Base-by-base conservation (phyloP, 2,113 vertebrate genomes). In the Neogale vison region DNA sequence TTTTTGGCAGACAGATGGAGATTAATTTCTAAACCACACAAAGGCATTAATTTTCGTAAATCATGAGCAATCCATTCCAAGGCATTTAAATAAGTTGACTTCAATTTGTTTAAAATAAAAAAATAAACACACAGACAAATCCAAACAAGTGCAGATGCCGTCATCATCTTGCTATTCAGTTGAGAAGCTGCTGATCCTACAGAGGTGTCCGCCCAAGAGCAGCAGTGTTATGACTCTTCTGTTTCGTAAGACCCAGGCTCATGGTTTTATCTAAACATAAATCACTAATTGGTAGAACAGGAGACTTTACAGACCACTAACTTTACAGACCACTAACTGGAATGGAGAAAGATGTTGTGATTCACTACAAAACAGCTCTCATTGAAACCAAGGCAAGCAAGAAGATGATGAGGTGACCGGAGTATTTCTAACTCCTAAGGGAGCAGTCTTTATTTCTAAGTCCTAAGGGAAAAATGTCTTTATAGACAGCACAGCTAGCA, bases 1-100 rank as follows among this genome's bases (percentile, higher is more conserved):
- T 97, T 92, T 89, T 98, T 87, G 97, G 67, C n/a, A 95, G 84
- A 97, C 96, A 97, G 97, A 96, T 97, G 93, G 90, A 61, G 81
- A 97, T 96, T 96, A 84, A 93, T 96, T 96, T 97, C 74, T 67
- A 87, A 96, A 71, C 79, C 47, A 96, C 63, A 67, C 87, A 95
- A 95, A 97, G 39, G 79, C 88, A 97, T 84, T 88, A 72, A 69
- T 96, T 97, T 98, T 96, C 90, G 65, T 97, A 97, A 97, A 97
- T 83, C 86, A 91, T 96, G 92, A 97, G 89, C 96, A 96, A 52
- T 94, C 71, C 34, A 93, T 89, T 36, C 55, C 90, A 93, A 89
- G 93, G 59, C 83, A 96, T 97, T 92, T 97, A 39, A 96, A 92
- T 96, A 93, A 95, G 55, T 61, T 96, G 92, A 92, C 57, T 97